Evolutionary conservation across 2,888 invertebrate genomes (phyloP).

Genomic region (Serrognathus titanus): DNA sequence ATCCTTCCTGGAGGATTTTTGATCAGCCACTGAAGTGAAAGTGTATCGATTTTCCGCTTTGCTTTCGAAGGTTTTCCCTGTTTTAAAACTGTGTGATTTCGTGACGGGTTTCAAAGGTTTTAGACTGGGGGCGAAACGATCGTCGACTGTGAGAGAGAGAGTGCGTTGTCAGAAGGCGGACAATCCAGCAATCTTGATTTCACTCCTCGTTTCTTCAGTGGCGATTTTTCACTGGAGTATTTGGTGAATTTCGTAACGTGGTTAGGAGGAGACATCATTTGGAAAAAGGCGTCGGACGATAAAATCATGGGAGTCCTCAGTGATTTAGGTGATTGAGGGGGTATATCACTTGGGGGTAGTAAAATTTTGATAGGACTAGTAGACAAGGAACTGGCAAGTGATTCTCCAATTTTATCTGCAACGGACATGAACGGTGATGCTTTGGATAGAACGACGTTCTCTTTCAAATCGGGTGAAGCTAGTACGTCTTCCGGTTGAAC

Average conservation of each 20-base stretch:
- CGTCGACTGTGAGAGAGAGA: slow-evolving; percentile 44
- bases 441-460: slow-evolving; percentile 26
- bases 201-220: slow-evolving; percentile 33
- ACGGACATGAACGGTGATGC: slow-evolving; percentile 34
- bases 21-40: slow-evolving; percentile 41
- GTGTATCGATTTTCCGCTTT: slow-evolving; percentile 13
- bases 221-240: slow-evolving; percentile 12
- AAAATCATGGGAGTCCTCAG: slow-evolving; percentile 18
- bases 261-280: slow-evolving; percentile 11
- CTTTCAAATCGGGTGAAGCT: slow-evolving; percentile 39
- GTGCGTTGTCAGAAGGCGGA: slow-evolving; percentile 56
- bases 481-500: slow-evolving; percentile 56
- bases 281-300: slow-evolving; percentile 11
- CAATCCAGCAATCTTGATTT: slow-evolving; percentile 52
- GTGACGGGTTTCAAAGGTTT: slow-evolving; percentile 58
- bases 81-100: slow-evolving; percentile 70
- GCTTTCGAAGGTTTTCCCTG: slow-evolving; percentile 34
- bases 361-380: slow-evolving; percentile 26
- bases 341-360: slow-evolving; percentile 16
- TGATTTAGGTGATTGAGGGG: slow-evolving; percentile 27
- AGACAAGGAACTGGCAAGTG: slow-evolving; percentile 27
- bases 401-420: slow-evolving; percentile 41
- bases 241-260: slow-evolving; percentile 5
- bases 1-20: not conserved
- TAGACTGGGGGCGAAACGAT: slow-evolving; percentile 38